These are phyloP conservation scores for Mesorhabditis spiculigera DNA, from an alignment of 2,888 invertebrate species.

Conservation along the genomic window DNA sequence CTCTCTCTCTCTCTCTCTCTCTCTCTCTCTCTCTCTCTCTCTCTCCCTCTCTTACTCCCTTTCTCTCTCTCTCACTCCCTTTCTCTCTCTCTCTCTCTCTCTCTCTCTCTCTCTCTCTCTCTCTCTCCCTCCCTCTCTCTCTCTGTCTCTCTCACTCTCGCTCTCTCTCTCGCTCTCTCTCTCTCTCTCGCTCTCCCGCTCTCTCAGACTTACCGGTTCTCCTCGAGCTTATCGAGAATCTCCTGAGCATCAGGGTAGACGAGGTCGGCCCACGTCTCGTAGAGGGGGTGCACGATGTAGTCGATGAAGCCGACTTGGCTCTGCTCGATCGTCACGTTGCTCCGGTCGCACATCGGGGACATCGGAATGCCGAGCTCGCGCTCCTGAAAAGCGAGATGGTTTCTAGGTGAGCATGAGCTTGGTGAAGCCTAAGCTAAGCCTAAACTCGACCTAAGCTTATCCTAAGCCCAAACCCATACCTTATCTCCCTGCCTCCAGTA, in stretches of 20 bases:
- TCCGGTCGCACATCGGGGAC: slow-evolving; percentile 97
- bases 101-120: too few relatives aligned
- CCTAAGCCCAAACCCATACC: not conserved
- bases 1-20: too few relatives aligned
- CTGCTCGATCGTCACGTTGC: slow-evolving; percentile 93
- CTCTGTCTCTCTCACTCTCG: too few relatives aligned
- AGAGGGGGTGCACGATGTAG: slow-evolving; percentile 97
- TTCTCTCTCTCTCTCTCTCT: too few relatives aligned
- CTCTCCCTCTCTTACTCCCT: too few relatives aligned
- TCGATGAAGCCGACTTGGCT: slow-evolving; percentile 99
- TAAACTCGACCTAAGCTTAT: not conserved
- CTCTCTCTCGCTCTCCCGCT: not conserved
- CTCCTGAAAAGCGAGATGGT: slow-evolving; percentile 70
- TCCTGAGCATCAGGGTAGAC: slow-evolving; percentile 98
- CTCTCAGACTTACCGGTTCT: slow-evolving; percentile 74
- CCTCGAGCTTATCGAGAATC: slow-evolving; percentile 92
- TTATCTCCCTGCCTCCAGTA: slow-evolving; percentile 86
- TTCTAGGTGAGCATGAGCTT: too few relatives aligned
- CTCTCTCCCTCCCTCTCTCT: too few relatives aligned
- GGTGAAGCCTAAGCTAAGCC: slow-evolving; percentile 14
- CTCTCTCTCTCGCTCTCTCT: too few relatives aligned
- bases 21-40: too few relatives aligned
- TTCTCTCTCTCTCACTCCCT: too few relatives aligned
- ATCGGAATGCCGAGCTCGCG: slow-evolving; percentile 91
- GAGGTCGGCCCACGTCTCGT: slow-evolving; percentile 99